These are phyloP conservation scores for Anticlea derivata DNA, from an alignment of 2,888 invertebrate species.

Conservation along the genomic window DNA sequence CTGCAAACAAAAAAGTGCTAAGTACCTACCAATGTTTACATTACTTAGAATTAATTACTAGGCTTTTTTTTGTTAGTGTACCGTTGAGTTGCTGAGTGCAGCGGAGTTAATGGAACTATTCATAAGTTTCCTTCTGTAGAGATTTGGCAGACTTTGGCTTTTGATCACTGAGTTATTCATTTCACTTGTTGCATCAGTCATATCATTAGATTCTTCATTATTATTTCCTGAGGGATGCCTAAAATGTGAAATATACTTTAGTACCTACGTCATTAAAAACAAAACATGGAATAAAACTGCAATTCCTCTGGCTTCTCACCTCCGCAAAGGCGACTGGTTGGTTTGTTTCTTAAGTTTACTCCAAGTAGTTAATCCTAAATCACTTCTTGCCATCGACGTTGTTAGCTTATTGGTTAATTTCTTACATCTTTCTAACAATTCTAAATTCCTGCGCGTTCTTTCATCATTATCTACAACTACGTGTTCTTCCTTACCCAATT, in stretches of 20 bases:
- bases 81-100: constrained; percentile 88
- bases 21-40: too few species aligned
- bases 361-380: constrained; percentile 95
- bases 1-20: constrained; percentile 57
- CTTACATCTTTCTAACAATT: constrained; percentile 81
- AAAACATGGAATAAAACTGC: neutral
- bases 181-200: constrained; percentile 81
- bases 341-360: constrained; percentile 91
- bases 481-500: constrained; percentile 72
- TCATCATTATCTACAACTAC: constrained; percentile 77
- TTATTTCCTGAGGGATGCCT: constrained; percentile 92
- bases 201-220: constrained; percentile 84
- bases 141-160: constrained; percentile 92
- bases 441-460: constrained; percentile 83
- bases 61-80: constrained; percentile 65
- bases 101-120: constrained; percentile 80
- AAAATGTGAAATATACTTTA: constrained; percentile 15
- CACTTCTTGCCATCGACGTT: constrained; percentile 93
- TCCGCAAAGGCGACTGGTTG: constrained; percentile 85
- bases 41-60: constrained; percentile 32
- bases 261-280: neutral
- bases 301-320: constrained; percentile 59
- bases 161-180: constrained; percentile 86
- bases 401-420: constrained; percentile 84
- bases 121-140: constrained; percentile 83